Base-by-base conservation (phyloP, 2,113 vertebrate species). In the Poeciliopsis prolifica region DNA sequence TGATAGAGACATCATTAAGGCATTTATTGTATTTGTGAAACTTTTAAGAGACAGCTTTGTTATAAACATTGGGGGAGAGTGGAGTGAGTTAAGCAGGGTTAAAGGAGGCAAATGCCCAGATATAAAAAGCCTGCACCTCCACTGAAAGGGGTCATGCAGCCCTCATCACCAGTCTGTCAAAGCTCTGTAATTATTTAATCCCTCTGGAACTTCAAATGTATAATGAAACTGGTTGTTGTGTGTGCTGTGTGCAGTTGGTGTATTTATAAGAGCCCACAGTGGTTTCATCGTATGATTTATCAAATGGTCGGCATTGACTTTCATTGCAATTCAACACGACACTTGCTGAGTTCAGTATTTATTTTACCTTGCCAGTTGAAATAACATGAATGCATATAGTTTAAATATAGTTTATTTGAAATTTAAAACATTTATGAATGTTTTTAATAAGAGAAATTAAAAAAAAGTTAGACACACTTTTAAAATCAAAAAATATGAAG, bases 101-200 rank as follows among this genome's bases (percentile, higher is more conserved):
- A 83, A 69, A 77, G 74, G 35, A 87, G 86, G 69, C 86, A 87
- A 81, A 86, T 75, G 42, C 37, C 31, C 81, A 64, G 88, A 85
- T 91, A 90, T 89, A 86, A 91, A 91, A 87, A 88, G 82, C 78
- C 72, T 75, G 58, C 84, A 88, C 82, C 87, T 88, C 84, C 74
- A 79, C 72, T 72, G 67, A 72, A 67, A 51, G 64, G 77, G 72
- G 80, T 80, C 63, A 71, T 78, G 82, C 82, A 79, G 83, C 74
- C 82, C 81, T 75, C 82, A 74, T 74, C 80, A 84, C 69, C 81
- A 65, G 78, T 85, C 81, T 85, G 69, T 89, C 86, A 89, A 61
- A 86, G 73, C 84, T 66, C 72, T 58, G 72, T 89, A 91, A 93
- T 92, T 89, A 86, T 92, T 92, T 92, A 89, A 94, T 90, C 89